Evolutionary conservation across 2,113 vertebrate genomes (phyloP), one percentile per base, ranked within the genome.

Genomic region (Forbesichthys papilliferus): DNA sequence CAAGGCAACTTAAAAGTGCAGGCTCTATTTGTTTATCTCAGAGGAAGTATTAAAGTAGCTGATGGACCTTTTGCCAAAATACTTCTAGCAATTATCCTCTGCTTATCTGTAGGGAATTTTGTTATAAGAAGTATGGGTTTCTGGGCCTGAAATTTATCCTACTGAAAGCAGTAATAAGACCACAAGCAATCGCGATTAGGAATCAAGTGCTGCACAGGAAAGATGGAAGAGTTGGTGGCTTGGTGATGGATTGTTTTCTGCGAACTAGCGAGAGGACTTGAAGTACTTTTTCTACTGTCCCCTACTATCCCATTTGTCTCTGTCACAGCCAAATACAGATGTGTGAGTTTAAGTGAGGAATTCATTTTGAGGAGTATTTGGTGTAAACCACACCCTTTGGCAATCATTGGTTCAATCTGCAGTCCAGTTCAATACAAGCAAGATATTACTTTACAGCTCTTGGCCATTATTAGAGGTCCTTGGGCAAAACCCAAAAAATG

Each of bases 251-350:
- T 92, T 69, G 81, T 81, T 87, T 86, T 86, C 78, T 80, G 85
- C 80, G 75, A 83, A 75, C 73, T 74, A 73, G 75, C 64, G 58
- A 75, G 79, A 80, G 83, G 82, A 88, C 81, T 81, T 71, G 71
- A 60, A 87, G 81, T 87, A 87, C 84, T 92, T 91, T 90, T 89
- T 86, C 84, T 83, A 81, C 88, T 82, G 79, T 91, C 86, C 87
- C 77, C 79, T 73, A 88, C 83, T 81, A 73, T 86, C 54, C 86
- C 86, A 93, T 93, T 90, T 86, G 88, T 92, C 92, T 89, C 78
- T 90, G 91, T 90, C 88, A 84, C 42, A 12, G 81, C 55, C 12
- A 75, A 83, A 89, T 81, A 90, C 81, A 91, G 89, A 90, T 86
- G 86, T 90, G 79, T 18, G 61, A 83, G 80, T 75, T 78, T 64